Evolutionary conservation across 2,797 vertebrate genomes (phyloP), one percentile per base, ranked within the genome.

Genomic region (Dipus sagitta): DNA sequence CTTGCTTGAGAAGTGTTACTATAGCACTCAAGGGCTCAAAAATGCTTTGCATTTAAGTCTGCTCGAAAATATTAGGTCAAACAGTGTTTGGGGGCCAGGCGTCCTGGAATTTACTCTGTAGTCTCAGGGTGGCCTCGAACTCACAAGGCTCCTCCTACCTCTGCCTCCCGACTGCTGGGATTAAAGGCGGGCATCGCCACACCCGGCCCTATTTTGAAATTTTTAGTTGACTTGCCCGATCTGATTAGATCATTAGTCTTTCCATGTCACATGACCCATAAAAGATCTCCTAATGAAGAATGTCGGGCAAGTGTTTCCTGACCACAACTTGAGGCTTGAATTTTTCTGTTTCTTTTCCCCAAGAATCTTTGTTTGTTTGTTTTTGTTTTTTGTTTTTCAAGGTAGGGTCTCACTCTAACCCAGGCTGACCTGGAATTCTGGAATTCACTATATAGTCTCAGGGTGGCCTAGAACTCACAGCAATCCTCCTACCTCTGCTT

Each of bases 201-300:
- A 23, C n/a, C 23, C 2, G 4, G 54, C 54, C 60, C 28, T 75
- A 64, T 83, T 93, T 91, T 70, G 26, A 93, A 83, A 88, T 13
- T 21, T 88, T 86, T 62, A 93, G 70, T 32, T 2, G 9, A 18
- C 23, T 78, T 89, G 24, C 54, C 83, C 86, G 30, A 28, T 92
- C 68, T 84, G 11, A 92, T 92, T 68, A 67, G 80, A 78, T 87
- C 34, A 24, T 23, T 26, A 42, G 60, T 85, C 79, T 70, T 28
- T 23, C 30, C 60, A 78, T 82, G 65, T 84, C 83, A 67, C 0
- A 2, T 71, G 77, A 54, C 67, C 65, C 77, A 23, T 58, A 80
- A 87, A 87, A 42, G 42, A 83, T 64, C 18, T 62, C n/a, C 42
- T n/a, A 32, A 64, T 15, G 34, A 76, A 76, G 58, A 70, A n/a